A percentile compares a stretch with the other conserved stretches of the same genome.
Evolutionary conservation across 2,113 vertebrate genomes (phyloP).

Genomic region (Pteronura brasiliensis): DNA sequence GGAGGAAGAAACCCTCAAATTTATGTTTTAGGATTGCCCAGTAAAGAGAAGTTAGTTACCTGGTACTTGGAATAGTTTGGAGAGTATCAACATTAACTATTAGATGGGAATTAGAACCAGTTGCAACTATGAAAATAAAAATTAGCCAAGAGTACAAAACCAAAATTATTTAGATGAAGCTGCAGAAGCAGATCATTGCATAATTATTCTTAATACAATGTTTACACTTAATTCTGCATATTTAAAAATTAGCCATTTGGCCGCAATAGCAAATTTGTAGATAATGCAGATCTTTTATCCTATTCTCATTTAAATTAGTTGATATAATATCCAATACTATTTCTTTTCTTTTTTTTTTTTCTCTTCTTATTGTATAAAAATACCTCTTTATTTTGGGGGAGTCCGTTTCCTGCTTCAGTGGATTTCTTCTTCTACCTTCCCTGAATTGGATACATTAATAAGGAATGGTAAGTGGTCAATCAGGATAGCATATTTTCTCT

Average conservation of each 20-base stretch:
- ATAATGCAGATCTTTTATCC: not conserved
- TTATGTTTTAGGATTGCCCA: not conserved
- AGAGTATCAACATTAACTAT: not conserved
- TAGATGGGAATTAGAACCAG: not conserved
- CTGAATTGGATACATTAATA: not conserved
- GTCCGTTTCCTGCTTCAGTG: not conserved
- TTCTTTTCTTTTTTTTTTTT: not conserved
- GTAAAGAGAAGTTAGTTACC: not conserved
- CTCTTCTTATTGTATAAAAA: not conserved
- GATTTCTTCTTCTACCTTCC: not conserved
- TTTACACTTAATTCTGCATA: not conserved
- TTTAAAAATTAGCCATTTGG: not conserved
- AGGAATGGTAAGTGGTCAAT: not conserved
- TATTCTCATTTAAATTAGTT: not conserved
- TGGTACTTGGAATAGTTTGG: not conserved
- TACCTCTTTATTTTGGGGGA: not conserved
- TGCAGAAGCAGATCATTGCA: not conserved
- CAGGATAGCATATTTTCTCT: not conserved
- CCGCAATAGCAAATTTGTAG: not conserved
- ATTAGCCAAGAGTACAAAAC: not conserved
- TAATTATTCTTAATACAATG: not conserved
- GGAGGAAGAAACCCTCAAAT: not conserved
- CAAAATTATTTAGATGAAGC: not conserved
- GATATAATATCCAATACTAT: not conserved
- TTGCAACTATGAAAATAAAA: not conserved